Base-by-base conservation (phyloP, 2,113 vertebrate genomes). In the Leptocoma aspasia region DNA sequence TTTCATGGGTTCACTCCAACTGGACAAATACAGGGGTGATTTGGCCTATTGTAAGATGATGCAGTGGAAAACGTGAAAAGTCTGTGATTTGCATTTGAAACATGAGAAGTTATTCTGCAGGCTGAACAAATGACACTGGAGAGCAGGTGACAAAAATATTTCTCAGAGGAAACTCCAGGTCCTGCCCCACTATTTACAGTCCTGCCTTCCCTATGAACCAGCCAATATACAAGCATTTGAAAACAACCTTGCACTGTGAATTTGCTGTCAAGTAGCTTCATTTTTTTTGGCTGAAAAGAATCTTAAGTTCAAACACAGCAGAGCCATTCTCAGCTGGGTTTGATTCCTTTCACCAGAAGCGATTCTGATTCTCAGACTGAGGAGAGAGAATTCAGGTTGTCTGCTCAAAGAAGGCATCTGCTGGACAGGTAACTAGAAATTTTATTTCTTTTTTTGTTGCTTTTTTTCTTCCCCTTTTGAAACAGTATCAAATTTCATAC, bases 341-440 rank as follows among this genome's bases (percentile, higher is more conserved):
- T 77, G 56, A 90, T 64, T 88, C 59, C 35, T 69, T 73, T 42
- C 33, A 59, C n/a, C 47, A 70, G 16, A 27, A 19, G 12, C 47
- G 2, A 81, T 37, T 73, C 35, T 37, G 23, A 81, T 76, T 76
- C 39, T 53, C 53, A 79, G 19, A 35, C 3, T n/a, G 10, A 84
- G 23, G 41, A 91, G 53, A 63, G 15, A 68, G 35, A 91, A 83
- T 60, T 81, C 61, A 79, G 44, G 70, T 33, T 92, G 39, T 70
- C 53, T 84, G 37, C 63, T 90, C 66, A 50, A 31, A 80, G 42
- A 6, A 53, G 42, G 31, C 19, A 3, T 49, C 64, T 86, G 35
- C n/a, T 78, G 56, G 56, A 57, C 88, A 90, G 92, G 90, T 95
- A 96, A 89, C 63, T 37, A 77, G 24, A 39, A 50, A 22, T 61